These are phyloP conservation scores for Cataglyphis livida DNA, from an alignment of 2,888 invertebrate genomes.

Conservation along the genomic window DNA sequence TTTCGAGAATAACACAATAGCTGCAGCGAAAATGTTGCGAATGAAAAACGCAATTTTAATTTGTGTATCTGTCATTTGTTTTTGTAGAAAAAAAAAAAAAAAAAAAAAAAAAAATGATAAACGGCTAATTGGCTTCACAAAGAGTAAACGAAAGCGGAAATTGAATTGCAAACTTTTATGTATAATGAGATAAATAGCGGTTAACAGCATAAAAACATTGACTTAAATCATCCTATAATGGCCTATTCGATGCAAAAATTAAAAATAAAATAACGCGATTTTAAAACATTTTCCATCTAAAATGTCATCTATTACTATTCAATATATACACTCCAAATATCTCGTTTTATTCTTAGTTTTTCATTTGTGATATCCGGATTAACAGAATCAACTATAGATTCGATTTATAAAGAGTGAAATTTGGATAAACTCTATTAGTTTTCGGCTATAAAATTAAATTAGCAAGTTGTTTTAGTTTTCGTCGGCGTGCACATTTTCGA, in stretches of 20 bases:
- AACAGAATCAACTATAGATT: constrained; percentile 51
- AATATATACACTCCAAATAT: constrained; percentile 21
- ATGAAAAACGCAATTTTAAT: constrained; percentile 52
- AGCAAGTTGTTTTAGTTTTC: constrained; percentile 69
- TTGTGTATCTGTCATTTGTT: constrained; percentile 50
- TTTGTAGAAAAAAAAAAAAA: constrained; percentile 36
- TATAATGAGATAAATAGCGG: constrained; percentile 29
- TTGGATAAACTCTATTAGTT: constrained; percentile 67
- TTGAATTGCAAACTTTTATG: constrained; percentile 19
- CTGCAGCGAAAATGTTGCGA: constrained; percentile 43
- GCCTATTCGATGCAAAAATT: constrained; percentile 9
- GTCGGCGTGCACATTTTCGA: constrained; percentile 50
- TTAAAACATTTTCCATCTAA: background rate
- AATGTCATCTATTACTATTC: background rate
- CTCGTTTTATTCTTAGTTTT: constrained; percentile 28
- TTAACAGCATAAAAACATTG: constrained; percentile 20
- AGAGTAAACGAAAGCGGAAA: constrained; percentile 35
- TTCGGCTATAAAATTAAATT: constrained; percentile 68
- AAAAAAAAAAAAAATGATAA: constrained; percentile 43
- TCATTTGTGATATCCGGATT: background rate
- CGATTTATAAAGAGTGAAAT: constrained; percentile 55
- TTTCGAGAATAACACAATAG: constrained; percentile 14
- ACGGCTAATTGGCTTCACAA: constrained; percentile 48
- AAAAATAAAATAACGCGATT: constrained; percentile 10
- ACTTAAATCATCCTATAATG: constrained; percentile 11